These are phyloP conservation scores for Anodontia alba DNA, from an alignment of 2,888 invertebrate species.

Conservation along the genomic window DNA sequence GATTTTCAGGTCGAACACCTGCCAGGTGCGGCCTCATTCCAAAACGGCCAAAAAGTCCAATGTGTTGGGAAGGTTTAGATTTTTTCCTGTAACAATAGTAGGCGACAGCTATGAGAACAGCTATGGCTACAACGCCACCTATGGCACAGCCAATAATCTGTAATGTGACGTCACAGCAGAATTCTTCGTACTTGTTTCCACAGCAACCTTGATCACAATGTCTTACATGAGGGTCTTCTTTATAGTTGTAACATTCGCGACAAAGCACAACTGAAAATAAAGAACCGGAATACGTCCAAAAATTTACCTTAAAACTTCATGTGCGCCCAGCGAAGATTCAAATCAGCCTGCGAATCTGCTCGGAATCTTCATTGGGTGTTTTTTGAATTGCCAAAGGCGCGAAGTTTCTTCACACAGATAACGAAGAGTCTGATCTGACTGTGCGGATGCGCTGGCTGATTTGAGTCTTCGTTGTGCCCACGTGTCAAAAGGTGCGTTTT, in stretches of 20 bases:
- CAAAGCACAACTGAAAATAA: constrained; percentile 28
- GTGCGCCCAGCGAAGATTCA: too few species aligned
- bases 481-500: too few species aligned
- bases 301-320: too few species aligned
- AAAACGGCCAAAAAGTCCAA: constrained; percentile 12
- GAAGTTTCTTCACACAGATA: too few species aligned
- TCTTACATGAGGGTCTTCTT: constrained; percentile 33
- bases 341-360: too few species aligned
- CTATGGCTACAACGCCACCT: constrained; percentile 39
- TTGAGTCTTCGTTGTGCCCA: too few species aligned
- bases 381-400: too few species aligned
- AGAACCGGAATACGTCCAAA: neutral
- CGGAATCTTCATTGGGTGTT: too few species aligned
- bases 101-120: constrained; percentile 34
- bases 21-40: neutral
- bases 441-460: too few species aligned
- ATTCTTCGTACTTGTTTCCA: constrained; percentile 49
- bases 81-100: constrained; percentile 55
- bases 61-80: neutral
- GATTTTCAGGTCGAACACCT: neutral
- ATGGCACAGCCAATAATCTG: constrained; percentile 57
- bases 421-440: too few species aligned
- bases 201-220: constrained; percentile 53
- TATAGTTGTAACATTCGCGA: constrained; percentile 53
- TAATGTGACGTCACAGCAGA: constrained; percentile 56